phyloP scores from a whole-genome alignment of 2,113 vertebrate species.

The Chrysochloris asiatica region DNA sequence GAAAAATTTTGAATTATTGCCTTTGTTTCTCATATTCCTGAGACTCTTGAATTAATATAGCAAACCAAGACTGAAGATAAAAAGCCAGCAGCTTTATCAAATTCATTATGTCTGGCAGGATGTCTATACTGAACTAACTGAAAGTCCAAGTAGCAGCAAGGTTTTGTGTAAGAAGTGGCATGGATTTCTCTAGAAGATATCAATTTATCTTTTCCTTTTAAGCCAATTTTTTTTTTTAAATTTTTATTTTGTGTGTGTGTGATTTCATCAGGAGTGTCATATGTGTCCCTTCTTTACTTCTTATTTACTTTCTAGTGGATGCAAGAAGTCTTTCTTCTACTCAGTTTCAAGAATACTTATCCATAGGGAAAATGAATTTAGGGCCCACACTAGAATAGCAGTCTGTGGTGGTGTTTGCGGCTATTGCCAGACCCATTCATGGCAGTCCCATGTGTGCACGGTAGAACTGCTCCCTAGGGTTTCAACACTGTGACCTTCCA shows the following conservation, averaged over 20 bases:
- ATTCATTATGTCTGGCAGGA: conserved; percentile 63
- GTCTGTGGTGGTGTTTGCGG: neutral
- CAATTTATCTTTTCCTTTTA: neutral
- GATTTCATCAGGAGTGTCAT: no score
- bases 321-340: neutral
- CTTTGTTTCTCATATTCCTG: conserved; percentile 73
- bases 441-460: neutral
- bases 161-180: conserved; percentile 53
- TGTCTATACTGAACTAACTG: conserved; percentile 39
- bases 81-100: conserved; percentile 79
- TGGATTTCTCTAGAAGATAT: conserved; percentile 52
- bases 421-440: neutral
- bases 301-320: neutral
- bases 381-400: neutral
- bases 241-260: no score
- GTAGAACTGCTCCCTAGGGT: neutral
- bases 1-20: conserved; percentile 80
- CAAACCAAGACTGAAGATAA: conserved; percentile 71
- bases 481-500: neutral
- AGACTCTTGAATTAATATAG: conserved; percentile 76
- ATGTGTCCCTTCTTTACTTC: conserved; percentile 10
- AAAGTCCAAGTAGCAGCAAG: neutral
- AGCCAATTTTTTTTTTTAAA: neutral
- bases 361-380: neutral
- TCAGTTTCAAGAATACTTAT: conserved; percentile 11